These are phyloP conservation scores for Chionoecetes opilio DNA, from an alignment of 1,140 invertebrate species.

Conservation along the genomic window DNA sequence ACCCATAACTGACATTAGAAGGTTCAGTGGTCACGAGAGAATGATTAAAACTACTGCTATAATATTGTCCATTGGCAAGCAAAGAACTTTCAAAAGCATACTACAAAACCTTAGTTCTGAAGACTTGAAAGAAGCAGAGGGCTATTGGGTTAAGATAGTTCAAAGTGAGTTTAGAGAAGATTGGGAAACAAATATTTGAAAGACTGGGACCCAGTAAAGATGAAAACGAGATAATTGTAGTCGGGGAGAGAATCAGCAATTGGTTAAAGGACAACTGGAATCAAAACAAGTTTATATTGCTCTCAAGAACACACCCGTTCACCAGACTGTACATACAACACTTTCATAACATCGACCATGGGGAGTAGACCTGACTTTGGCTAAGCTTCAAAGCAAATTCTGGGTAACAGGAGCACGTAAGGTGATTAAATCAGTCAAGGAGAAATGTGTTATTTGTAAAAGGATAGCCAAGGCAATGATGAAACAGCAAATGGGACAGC, in stretches of 20 bases:
- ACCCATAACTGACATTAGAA: neutral
- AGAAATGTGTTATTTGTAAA: slow-evolving; percentile 45
- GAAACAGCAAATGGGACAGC: slow-evolving; percentile 35
- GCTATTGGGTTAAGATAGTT: neutral
- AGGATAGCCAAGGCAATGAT: neutral
- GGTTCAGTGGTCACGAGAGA: slow-evolving; percentile 18
- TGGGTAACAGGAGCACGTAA: slow-evolving; percentile 47
- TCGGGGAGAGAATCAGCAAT: slow-evolving; percentile 38
- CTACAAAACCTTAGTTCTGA: neutral
- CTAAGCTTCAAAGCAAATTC: slow-evolving; percentile 57
- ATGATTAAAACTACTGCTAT: slow-evolving; percentile 39
- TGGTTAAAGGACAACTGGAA: slow-evolving; percentile 55
- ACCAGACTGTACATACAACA: neutral
- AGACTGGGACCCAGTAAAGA: slow-evolving; percentile 24
- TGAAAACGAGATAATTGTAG: slow-evolving; percentile 34
- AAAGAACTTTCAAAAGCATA: neutral
- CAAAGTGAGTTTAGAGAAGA: neutral
- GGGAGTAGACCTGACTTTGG: slow-evolving; percentile 23
- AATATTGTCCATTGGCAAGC: neutral
- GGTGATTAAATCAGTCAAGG: slow-evolving; percentile 55
- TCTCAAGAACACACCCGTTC: neutral
- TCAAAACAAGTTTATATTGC: neutral
- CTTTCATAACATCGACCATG: slow-evolving; percentile 52
- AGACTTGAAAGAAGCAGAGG: neutral
- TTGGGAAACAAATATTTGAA: neutral